phyloP scores from a whole-genome alignment of 1,140 invertebrate genomes.

The Eumaeus atala region DNA sequence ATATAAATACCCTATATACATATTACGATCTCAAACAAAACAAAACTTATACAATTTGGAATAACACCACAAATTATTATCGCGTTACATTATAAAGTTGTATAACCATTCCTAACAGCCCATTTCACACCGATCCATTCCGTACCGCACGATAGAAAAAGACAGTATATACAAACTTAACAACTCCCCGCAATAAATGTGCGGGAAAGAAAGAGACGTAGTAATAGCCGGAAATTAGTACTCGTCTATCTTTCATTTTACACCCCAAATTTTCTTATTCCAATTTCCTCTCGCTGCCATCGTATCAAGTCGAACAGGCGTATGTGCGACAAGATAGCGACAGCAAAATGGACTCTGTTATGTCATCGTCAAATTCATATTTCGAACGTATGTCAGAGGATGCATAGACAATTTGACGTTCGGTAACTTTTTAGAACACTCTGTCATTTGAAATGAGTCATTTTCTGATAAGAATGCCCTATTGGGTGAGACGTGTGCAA shows the following conservation, averaged over 20 bases:
- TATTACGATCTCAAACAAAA: no score
- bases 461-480: slow-evolving; percentile 74
- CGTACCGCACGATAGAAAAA: slow-evolving; percentile 46
- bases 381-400: slow-evolving; percentile 15
- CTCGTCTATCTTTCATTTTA: slow-evolving; percentile 75
- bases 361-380: slow-evolving; percentile 28
- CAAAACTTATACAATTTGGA: background rate
- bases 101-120: slow-evolving; percentile 27
- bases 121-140: slow-evolving; percentile 38
- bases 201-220: slow-evolving; percentile 71
- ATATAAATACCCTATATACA: no score
- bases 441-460: slow-evolving; percentile 74
- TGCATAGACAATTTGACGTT: slow-evolving; percentile 39
- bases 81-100: slow-evolving; percentile 30
- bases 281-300: slow-evolving; percentile 70
- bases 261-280: slow-evolving; percentile 75
- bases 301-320: slow-evolving; percentile 34
- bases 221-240: slow-evolving; percentile 73
- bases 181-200: slow-evolving; percentile 53
- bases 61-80: slow-evolving; percentile 6
- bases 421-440: slow-evolving; percentile 59
- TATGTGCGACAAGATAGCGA: background rate
- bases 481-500: slow-evolving; percentile 70
- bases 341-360: slow-evolving; percentile 23
- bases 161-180: slow-evolving; percentile 46